phyloP scores from a whole-genome alignment of 2,113 vertebrate species.

The Indicator maculatus region DNA sequence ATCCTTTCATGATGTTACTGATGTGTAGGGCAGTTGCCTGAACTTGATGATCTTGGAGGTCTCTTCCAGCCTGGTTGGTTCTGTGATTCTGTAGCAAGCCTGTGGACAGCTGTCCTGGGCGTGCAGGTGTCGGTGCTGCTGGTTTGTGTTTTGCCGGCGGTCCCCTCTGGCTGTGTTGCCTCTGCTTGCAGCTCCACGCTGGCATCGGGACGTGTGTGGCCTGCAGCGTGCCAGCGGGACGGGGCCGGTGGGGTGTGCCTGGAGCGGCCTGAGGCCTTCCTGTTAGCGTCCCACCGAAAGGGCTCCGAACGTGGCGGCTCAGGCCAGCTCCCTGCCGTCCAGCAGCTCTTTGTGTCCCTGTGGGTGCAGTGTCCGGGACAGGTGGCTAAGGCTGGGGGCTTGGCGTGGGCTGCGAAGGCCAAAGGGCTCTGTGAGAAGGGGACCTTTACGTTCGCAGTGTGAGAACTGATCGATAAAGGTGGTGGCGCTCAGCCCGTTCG shows the following conservation, averaged over 20 bases:
- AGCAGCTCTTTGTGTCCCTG: background rate
- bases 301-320: fast-evolving
- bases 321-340: background rate
- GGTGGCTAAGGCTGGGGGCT: background rate
- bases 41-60: no score
- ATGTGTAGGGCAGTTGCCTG: fast-evolving
- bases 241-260: fast-evolving
- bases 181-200: fast-evolving
- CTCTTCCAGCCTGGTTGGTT: no score
- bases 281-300: background rate
- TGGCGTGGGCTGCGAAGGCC: fast-evolving
- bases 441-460: background rate
- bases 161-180: fast-evolving
- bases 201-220: no score
- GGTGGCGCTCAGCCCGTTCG: background rate
- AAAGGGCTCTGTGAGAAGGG: no score
- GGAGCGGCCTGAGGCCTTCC: background rate
- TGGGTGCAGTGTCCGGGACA: fast-evolving
- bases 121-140: background rate
- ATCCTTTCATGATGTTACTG: background rate
- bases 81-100: background rate
- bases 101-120: fast-evolving
- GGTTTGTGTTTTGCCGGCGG: background rate
- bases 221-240: fast-evolving
- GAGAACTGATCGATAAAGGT: background rate